Percentiles rank a stretch among this genome's conserved stretches.
Evolutionary conservation across 1,140 invertebrate species (phyloP).

Genomic region (Drosophila tsacasi): DNA sequence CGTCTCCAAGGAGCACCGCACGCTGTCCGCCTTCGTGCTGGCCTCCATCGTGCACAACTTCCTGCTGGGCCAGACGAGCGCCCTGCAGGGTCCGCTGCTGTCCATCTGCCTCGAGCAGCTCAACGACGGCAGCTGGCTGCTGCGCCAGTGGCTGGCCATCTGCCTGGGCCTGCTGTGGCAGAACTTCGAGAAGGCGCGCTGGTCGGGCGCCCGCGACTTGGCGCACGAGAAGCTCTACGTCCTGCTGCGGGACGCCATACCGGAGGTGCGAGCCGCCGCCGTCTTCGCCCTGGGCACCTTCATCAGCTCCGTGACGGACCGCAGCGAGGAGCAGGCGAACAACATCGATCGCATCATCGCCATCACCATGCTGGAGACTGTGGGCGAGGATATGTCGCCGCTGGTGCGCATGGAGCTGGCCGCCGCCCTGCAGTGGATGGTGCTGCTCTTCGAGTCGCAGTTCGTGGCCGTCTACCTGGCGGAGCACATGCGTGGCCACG

Average conservation of each 20-base stretch:
- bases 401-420: conserved; percentile 94
- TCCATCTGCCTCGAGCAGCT: conserved; percentile 95
- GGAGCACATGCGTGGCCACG: conserved; percentile 60
- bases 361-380: conserved; percentile 92
- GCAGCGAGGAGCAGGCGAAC: conserved; percentile 96
- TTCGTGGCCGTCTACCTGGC: conserved; percentile 92
- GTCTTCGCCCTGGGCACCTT: conserved; percentile 98
- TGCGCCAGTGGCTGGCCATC: conserved; percentile 96
- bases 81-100: conserved; percentile 93
- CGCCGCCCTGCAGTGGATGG: conserved; percentile 94
- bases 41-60: conserved; percentile 97
- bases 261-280: conserved; percentile 95
- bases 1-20: conserved; percentile 93
- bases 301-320: conserved; percentile 91
- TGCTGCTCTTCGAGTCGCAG: conserved; percentile 95
- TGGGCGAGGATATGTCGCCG: conserved; percentile 93
- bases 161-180: conserved; percentile 97
- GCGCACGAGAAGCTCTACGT: conserved; percentile 97
- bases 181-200: conserved; percentile 96
- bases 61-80: conserved; percentile 93
- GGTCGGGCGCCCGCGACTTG: conserved; percentile 97
- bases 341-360: conserved; percentile 96
- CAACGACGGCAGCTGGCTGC: conserved; percentile 87
- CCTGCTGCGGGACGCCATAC: conserved; percentile 91
- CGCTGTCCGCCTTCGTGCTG: conserved; percentile 96